Evolutionary conservation across 2,888 invertebrate genomes (phyloP).

Genomic region (Tigriopus californicus): DNA sequence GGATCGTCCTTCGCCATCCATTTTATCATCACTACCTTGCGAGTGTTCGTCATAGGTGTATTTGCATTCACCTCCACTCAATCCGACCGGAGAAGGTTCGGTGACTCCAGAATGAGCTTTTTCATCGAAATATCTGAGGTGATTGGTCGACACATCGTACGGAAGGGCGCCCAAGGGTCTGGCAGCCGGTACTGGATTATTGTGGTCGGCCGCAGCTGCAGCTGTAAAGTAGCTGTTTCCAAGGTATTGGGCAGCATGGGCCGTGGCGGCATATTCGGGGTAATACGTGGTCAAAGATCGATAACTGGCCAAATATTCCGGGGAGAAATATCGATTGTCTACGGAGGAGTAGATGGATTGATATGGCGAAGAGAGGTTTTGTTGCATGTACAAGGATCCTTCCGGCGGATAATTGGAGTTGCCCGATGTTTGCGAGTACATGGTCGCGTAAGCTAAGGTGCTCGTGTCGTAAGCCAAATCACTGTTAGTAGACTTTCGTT

Average conservation of each 20-base stretch:
- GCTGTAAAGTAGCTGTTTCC: conserved; percentile 48
- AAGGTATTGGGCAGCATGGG: conserved; percentile 40
- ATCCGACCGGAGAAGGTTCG: too few relatives aligned
- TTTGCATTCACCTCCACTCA: too few relatives aligned
- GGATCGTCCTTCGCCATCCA: too few relatives aligned
- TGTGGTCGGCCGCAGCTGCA: too few relatives aligned
- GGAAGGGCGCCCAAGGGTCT: conserved; percentile 40
- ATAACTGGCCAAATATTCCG: conserved; percentile 31
- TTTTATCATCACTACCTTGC: too few relatives aligned
- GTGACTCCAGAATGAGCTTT: too few relatives aligned
- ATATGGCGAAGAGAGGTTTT: conserved; percentile 39
- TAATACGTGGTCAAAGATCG: conserved; percentile 66
- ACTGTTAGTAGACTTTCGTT: conserved; percentile 35
- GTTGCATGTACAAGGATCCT: conserved; percentile 41
- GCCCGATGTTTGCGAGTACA: conserved; percentile 40
- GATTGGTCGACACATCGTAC: conserved; percentile 30
- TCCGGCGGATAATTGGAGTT: conserved; percentile 26
- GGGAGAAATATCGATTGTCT: conserved; percentile 31
- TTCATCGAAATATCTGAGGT: conserved; percentile 7
- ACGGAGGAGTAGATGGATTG: conserved; percentile 26
- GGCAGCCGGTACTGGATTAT: conserved; percentile 37
- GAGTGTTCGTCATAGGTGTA: too few relatives aligned
- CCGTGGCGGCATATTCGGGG: conserved; percentile 39
- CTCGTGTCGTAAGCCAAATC: conserved; percentile 19
- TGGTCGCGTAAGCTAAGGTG: conserved; percentile 18